phyloP scores from a whole-genome alignment of 2,113 vertebrate species.

The Phaethornis superciliosus region DNA sequence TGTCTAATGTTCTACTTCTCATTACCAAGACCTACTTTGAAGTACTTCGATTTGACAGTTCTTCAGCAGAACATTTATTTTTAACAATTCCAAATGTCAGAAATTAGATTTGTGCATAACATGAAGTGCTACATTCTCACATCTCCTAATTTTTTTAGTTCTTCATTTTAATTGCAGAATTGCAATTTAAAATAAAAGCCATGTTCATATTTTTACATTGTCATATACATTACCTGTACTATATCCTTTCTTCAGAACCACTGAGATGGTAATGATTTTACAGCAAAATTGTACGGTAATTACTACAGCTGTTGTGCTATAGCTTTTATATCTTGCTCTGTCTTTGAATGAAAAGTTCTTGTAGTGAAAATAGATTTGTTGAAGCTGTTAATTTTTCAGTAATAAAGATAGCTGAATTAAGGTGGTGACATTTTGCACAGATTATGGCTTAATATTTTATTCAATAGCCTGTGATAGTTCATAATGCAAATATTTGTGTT shows the following conservation, averaged over 20 bases:
- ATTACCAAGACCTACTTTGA: conserved; percentile 43
- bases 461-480: background rate
- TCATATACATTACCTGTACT: conserved; percentile 23
- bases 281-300: conserved; percentile 50
- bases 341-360: conserved; percentile 18
- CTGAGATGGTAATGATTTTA: conserved; percentile 43
- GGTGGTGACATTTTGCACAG: background rate
- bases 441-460: background rate
- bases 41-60: conserved; percentile 53
- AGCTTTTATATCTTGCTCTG: conserved; percentile 7
- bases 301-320: conserved; percentile 49
- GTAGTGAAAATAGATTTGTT: conserved; percentile 22
- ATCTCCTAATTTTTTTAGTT: background rate
- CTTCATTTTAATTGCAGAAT: conserved; percentile 54
- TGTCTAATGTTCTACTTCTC: conserved; percentile 40
- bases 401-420: conserved; percentile 14
- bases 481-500: background rate
- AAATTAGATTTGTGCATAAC: conserved; percentile 30
- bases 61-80: conserved; percentile 66
- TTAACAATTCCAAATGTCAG: conserved; percentile 59
- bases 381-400: conserved; percentile 28
- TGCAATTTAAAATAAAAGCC: conserved; percentile 24
- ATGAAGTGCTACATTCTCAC: conserved; percentile 9
- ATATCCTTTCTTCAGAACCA: conserved; percentile 15
- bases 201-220: conserved; percentile 50